These are phyloP conservation scores for Mya arenaria DNA, from an alignment of 1,140 invertebrate genomes.

Conservation along the genomic window DNA sequence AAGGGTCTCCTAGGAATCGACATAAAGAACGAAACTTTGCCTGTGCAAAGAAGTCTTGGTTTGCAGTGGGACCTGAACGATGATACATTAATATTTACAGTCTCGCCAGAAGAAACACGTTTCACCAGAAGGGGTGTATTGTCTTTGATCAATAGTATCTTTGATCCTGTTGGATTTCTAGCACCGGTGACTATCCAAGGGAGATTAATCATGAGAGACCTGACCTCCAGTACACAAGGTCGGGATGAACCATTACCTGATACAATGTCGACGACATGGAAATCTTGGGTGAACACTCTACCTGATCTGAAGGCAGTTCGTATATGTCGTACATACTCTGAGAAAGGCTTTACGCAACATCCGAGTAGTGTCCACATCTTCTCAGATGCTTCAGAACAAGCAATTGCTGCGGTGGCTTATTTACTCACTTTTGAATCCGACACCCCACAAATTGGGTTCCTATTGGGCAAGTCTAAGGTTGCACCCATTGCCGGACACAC, in stretches of 20 bases:
- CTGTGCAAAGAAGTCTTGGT: conserved; percentile 50
- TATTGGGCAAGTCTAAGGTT: conserved; percentile 54
- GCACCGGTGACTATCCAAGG: too few species aligned
- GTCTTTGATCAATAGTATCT: too few species aligned
- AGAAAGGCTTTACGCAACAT: conserved; percentile 56
- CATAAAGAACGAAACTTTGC: neutral
- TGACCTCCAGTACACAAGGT: too few species aligned
- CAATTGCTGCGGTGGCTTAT: conserved; percentile 47
- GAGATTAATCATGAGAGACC: too few species aligned
- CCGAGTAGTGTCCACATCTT: conserved; percentile 71
- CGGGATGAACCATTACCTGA: too few species aligned
- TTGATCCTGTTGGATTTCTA: too few species aligned
- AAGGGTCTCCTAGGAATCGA: conserved; percentile 44
- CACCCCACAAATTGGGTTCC: conserved; percentile 8
- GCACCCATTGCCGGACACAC: conserved; percentile 43
- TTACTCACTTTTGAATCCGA: neutral
- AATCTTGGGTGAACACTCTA: conserved; percentile 2
- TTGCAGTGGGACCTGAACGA: conserved; percentile 47
- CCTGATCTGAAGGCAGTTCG: neutral
- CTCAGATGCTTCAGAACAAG: conserved; percentile 52
- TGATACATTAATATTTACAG: conserved; percentile 52
- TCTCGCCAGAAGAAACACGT: too few species aligned
- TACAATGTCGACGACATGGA: too few species aligned
- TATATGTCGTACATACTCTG: conserved; percentile 7
- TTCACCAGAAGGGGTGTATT: too few species aligned